phyloP scores from a whole-genome alignment of 2,888 invertebrate species.

The Globia sparganii region DNA sequence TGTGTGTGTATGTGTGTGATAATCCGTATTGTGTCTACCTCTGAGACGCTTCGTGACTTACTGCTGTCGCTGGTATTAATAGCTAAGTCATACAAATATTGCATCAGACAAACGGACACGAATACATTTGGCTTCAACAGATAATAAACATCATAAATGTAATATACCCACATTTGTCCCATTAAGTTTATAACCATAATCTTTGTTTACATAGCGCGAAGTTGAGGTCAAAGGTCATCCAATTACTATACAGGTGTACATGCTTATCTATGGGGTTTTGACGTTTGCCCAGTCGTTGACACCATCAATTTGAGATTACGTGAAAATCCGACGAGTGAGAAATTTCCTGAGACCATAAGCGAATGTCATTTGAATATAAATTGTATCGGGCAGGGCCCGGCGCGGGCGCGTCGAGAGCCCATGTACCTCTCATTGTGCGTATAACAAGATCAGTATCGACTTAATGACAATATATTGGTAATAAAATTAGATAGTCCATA shows the following conservation, averaged over 20 bases:
- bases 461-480: slow-evolving; percentile 91
- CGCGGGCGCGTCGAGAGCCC: slow-evolving; percentile 74
- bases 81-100: slow-evolving; percentile 36
- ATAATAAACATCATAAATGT: slow-evolving; percentile 48
- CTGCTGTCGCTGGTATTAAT: slow-evolving; percentile 57
- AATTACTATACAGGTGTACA: slow-evolving; percentile 67
- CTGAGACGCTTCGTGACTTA: slow-evolving; percentile 69
- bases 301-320: slow-evolving; percentile 88
- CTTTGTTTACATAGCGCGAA: slow-evolving; percentile 57
- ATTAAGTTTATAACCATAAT: slow-evolving; percentile 57
- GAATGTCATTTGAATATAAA: slow-evolving; percentile 90
- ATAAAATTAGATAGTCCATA: slow-evolving; percentile 90
- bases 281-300: slow-evolving; percentile 78
- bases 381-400: slow-evolving; percentile 81
- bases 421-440: slow-evolving; percentile 88
- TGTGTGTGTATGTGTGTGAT: slow-evolving; percentile 69
- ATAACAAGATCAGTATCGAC: slow-evolving; percentile 91
- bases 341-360: slow-evolving; percentile 86
- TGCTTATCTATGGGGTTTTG: slow-evolving; percentile 73
- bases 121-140: slow-evolving; percentile 21
- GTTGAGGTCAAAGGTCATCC: slow-evolving; percentile 67
- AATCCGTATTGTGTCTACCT: slow-evolving; percentile 70
- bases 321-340: slow-evolving; percentile 89
- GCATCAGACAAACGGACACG: slow-evolving; percentile 27
- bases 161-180: slow-evolving; percentile 61